Conservation (phyloP, 2,888 invertebrate genomes). For the Netelia fuscicornis region DNA sequence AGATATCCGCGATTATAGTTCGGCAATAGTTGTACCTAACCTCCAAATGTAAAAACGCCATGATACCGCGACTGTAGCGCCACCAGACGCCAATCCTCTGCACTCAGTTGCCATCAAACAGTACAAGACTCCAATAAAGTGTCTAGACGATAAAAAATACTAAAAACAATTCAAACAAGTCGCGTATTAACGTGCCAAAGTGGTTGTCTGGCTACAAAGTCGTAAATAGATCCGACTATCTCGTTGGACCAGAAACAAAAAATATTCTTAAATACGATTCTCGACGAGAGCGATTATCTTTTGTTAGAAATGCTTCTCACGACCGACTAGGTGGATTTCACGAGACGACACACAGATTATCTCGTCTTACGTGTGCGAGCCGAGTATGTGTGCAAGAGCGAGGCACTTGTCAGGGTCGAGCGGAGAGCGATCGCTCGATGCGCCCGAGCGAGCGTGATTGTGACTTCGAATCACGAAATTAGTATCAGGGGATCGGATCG, state of each 20-base stretch:
- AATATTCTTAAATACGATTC: slow-evolving; percentile 46
- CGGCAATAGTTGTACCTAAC: too few species aligned
- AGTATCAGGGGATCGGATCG: slow-evolving; percentile 48
- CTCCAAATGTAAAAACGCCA: too few species aligned
- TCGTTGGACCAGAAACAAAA: slow-evolving; percentile 12
- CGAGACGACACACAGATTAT: slow-evolving; percentile 52
- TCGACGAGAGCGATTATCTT: slow-evolving; percentile 39
- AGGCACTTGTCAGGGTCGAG: slow-evolving; percentile 62
- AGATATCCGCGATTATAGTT: too few species aligned
- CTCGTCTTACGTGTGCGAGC: slow-evolving; percentile 49
- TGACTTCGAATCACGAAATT: slow-evolving; percentile 64
- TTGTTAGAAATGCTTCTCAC: slow-evolving; percentile 62
- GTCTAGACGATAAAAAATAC: not conserved
- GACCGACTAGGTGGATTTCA: slow-evolving; percentile 59
- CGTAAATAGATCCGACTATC: slow-evolving; percentile 49
- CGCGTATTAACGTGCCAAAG: slow-evolving; percentile 29
- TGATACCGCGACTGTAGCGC: too few species aligned
- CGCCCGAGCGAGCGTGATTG: slow-evolving; percentile 58
- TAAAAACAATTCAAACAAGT: slow-evolving; percentile 8
- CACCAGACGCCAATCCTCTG: too few species aligned
- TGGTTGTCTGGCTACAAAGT: slow-evolving; percentile 29
- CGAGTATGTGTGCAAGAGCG: slow-evolving; percentile 27
- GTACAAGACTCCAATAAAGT: too few species aligned
- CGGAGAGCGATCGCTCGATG: slow-evolving; percentile 55
- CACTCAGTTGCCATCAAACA: too few species aligned